These are phyloP conservation scores for Cercopithecus hamlyni DNA, from an alignment of 2,797 vertebrate species.

Conservation along the genomic window DNA sequence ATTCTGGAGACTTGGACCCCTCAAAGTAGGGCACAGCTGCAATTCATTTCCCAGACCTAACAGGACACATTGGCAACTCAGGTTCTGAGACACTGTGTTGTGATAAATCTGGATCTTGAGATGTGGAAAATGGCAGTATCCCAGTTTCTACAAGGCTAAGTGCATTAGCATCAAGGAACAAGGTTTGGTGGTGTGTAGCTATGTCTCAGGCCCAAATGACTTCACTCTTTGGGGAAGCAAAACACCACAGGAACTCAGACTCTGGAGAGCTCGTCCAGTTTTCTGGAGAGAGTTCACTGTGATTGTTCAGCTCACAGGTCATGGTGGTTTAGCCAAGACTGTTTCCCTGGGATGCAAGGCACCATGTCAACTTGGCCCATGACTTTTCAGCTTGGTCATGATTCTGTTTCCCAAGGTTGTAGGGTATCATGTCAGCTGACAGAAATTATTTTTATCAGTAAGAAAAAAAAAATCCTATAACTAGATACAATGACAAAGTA, in stretches of 20 bases:
- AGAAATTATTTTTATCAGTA: not conserved
- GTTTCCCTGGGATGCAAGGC: not conserved
- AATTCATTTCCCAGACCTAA: not conserved
- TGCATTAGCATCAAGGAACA: not conserved
- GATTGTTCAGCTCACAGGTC: not conserved
- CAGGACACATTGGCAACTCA: not conserved
- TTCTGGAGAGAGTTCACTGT: not conserved
- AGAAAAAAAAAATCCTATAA: not conserved
- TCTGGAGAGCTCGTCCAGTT: not conserved
- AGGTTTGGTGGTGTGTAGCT: not conserved
- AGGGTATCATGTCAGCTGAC: not conserved
- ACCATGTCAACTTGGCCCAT: not conserved
- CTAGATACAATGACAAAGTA: not conserved
- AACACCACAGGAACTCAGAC: not conserved
- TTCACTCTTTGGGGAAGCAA: not conserved
- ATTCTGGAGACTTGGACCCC: not conserved
- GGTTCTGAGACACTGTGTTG: rapidly evolving
- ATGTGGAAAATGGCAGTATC: not conserved
- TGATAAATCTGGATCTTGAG: not conserved
- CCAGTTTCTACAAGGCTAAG: not conserved
- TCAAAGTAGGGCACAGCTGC: not conserved
- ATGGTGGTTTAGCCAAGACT: not conserved
- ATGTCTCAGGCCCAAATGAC: not conserved
- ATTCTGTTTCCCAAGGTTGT: not conserved
- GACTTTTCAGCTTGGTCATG: not conserved